Conservation (phyloP, 2,113 vertebrate species). For the cattle (Bos taurus) region DNA sequence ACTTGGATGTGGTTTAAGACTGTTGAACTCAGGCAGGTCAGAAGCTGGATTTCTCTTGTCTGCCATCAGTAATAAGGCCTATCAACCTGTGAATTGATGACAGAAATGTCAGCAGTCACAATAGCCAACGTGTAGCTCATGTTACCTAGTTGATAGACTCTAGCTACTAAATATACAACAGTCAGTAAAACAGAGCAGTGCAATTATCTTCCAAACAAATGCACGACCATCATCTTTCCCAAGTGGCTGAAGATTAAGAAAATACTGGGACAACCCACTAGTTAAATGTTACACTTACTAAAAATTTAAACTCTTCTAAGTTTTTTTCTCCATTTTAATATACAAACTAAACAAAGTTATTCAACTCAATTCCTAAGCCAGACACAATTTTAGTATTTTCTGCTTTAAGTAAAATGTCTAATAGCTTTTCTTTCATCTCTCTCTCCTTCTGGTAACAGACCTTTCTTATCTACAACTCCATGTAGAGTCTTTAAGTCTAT, state of each 20-base stretch:
- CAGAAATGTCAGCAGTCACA: neutral
- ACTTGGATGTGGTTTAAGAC: neutral
- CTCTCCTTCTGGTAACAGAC: neutral
- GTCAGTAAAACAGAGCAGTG: neutral
- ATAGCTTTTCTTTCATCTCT: neutral
- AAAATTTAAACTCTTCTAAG: neutral
- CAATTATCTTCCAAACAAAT: neutral
- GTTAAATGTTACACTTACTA: neutral
- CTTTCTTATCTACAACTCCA: neutral
- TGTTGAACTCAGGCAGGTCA: neutral
- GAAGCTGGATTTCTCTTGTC: neutral
- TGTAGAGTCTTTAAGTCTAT: conserved; percentile 34
- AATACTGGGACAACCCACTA: neutral
- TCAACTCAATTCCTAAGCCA: neutral
- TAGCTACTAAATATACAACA: neutral
- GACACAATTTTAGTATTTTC: neutral
- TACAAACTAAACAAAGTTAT: neutral
- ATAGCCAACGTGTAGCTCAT: neutral
- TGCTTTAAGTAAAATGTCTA: neutral
- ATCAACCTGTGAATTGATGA: neutral
- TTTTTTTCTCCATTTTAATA: neutral
- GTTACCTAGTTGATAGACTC: neutral
- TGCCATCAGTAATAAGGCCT: neutral
- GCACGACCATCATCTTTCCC: neutral
- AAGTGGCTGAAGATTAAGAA: neutral